Evolutionary conservation across 2,888 invertebrate species (phyloP).

Genomic region (Andrena flavipes): DNA sequence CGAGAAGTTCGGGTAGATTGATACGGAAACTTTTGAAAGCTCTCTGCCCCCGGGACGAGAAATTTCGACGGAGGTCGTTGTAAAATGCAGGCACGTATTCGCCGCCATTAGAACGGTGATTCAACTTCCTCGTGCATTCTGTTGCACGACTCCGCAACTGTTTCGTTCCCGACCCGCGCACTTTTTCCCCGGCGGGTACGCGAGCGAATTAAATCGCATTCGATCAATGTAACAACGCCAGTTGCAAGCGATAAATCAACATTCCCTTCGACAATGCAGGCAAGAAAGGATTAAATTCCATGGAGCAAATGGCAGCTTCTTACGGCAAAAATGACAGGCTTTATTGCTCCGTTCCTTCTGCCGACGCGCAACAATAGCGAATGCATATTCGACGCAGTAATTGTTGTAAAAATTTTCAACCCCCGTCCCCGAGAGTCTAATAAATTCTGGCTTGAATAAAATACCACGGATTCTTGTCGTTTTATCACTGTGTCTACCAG

Average conservation of each 20-base stretch:
- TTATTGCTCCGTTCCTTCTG: neutral
- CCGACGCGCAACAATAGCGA: neutral
- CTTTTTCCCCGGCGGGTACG: neutral
- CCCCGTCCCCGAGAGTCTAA: neutral
- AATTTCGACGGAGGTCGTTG: neutral
- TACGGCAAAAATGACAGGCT: neutral
- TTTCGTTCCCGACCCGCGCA: neutral
- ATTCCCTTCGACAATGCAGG: neutral
- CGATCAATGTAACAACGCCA: neutral
- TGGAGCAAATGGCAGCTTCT: neutral
- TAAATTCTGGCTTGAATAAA: neutral
- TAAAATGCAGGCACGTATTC: neutral
- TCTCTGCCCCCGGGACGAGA: neutral
- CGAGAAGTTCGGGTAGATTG: slow-evolving; percentile 26
- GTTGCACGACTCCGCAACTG: neutral
- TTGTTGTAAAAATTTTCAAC: neutral
- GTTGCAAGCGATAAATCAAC: neutral
- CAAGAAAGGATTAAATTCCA: neutral
- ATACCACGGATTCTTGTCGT: neutral
- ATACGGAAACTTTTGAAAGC: slow-evolving; percentile 1
- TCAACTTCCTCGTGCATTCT: slow-evolving; percentile 3
- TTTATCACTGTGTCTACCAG: slow-evolving; percentile 18
- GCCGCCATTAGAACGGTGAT: slow-evolving; percentile 11
- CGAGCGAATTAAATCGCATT: neutral
- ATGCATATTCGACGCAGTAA: neutral